Evolutionary conservation across 2,113 vertebrate genomes (phyloP).

Genomic region (Cyanoderma ruficeps): DNA sequence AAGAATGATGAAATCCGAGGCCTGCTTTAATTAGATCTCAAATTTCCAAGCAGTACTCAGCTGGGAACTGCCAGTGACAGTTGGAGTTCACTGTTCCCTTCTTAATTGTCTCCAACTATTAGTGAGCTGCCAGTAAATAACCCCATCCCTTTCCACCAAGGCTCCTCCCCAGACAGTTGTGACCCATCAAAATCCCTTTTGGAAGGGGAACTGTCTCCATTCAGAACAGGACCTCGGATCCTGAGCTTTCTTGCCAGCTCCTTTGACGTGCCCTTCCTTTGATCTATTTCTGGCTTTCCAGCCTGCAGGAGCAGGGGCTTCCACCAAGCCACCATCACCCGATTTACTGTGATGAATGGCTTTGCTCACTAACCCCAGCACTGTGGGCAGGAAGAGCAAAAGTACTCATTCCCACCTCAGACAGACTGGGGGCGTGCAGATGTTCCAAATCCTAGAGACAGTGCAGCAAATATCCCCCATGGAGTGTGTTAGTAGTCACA

Average conservation of each 20-base stretch:
- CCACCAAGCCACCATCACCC: background rate
- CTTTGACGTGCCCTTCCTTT: background rate
- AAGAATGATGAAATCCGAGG: constrained; percentile 33
- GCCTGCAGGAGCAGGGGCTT: background rate
- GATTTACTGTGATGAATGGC: background rate
- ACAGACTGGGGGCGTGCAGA: background rate
- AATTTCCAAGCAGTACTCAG: background rate
- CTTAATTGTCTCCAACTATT: background rate
- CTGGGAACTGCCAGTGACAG: constrained; percentile 3
- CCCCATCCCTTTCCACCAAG: background rate
- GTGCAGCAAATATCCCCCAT: background rate
- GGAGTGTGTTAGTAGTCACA: rapidly evolving
- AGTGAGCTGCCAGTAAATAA: background rate
- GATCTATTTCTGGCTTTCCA: background rate
- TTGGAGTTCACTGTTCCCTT: background rate
- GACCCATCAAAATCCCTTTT: background rate
- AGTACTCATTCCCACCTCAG: background rate
- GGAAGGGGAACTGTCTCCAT: background rate
- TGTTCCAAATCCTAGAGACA: background rate
- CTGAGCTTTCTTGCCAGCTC: background rate
- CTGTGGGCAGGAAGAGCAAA: background rate
- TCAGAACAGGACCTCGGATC: background rate
- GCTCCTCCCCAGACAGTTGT: background rate
- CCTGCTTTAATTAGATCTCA: constrained; percentile 50
- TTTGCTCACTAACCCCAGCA: background rate